Base-by-base conservation (phyloP, 2,888 invertebrate genomes). In the Boloria euphrosyne region DNA sequence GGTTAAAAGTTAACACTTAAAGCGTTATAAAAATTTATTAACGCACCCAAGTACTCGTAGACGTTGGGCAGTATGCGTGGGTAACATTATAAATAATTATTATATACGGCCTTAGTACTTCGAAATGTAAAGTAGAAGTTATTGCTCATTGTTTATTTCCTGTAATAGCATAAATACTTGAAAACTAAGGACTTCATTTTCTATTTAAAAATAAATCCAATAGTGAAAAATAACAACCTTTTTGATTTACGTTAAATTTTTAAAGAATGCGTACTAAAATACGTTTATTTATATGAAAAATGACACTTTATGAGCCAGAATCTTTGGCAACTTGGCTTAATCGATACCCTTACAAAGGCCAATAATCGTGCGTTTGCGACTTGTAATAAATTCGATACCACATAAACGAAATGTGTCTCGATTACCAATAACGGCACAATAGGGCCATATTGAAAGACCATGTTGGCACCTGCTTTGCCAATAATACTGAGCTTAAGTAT, bases 371-470 rank as follows among this genome's bases (percentile, higher is more conserved):
- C 31, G 46, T 59, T 66, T 66, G 49, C 52, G 64, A 66, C 59
- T 63, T 62, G 74, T 70, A 76, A 86, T 84, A 85, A 85, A 86
- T 83, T 82, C 79, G 80, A 84, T 82, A 81, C 83, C 80, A 81
- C 84, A 83, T 79, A 77, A 78, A 81, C 78, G 78, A 80, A 84
- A 83, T 82, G 80, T 83, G 82, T 83, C 83, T 78, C 84, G 82
- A 85, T 85, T 84, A 82, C 86, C 86, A 81, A 82, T 86, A 87
- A 86, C 82, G 86, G 86, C 77, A 86, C 86, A 86, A 87, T 85
- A 78, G 84, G 76, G 76, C 79, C 76, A 70, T 76, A 82, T 82
- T 85, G 79, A 86, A 87, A 83, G 75, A 80, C 77, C 75, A 74
- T 75, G 76, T 81, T 82, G 82, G 81, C 85, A 86, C 85, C 84